Base-by-base conservation (phyloP, 2,888 invertebrate species). In the Dasysyrphus albostriatus region DNA sequence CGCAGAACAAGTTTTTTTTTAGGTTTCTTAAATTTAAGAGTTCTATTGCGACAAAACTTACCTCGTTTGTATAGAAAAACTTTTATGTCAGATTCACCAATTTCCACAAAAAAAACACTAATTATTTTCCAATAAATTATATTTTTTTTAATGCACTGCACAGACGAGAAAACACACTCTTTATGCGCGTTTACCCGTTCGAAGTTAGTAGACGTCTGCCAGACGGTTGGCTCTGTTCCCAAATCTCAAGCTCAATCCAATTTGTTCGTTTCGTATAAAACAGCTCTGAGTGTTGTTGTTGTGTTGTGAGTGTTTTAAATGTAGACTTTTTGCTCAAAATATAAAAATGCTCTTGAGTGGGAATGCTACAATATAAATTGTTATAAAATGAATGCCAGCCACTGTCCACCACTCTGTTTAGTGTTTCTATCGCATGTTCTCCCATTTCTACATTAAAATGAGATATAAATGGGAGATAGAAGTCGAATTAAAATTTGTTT, bases 141-240 rank as follows among this genome's bases (percentile, higher is more conserved):
- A 67, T 5, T 74, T 74, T 51, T 61, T 67, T 61, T 47, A 58
- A 59, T 59, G 39, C 39, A 69, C 10, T 24, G 32, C n/a, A 37
- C 51, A 73, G 76, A 80, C 81, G 44, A 69, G 61, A 72, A 80
- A 58, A 49, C 73, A 49, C 73, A 85, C 47, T 74, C 54, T 42
- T 65, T 10, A 29, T 65, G 34, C 69, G 72, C 78, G 83, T 42
- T 82, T 49, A 72, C 87, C 58, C 74, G 78, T 75, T 75, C 78
- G 44, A 75, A 16, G 78, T 70, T 65, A 67, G 87, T 61, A 87
- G 83, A 87, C 87, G 83, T 87, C 83, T 87, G 87, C 78, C 54
- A 87, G 87, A 87, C 82, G 78, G 58, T 83, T 83, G 82, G 87
- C 87, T 63, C 14, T 32, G 72, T 82, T 87, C 78, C 87, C 74